These are phyloP conservation scores for Anadara kagoshimensis DNA, from an alignment of 1,140 invertebrate genomes.

Conservation along the genomic window DNA sequence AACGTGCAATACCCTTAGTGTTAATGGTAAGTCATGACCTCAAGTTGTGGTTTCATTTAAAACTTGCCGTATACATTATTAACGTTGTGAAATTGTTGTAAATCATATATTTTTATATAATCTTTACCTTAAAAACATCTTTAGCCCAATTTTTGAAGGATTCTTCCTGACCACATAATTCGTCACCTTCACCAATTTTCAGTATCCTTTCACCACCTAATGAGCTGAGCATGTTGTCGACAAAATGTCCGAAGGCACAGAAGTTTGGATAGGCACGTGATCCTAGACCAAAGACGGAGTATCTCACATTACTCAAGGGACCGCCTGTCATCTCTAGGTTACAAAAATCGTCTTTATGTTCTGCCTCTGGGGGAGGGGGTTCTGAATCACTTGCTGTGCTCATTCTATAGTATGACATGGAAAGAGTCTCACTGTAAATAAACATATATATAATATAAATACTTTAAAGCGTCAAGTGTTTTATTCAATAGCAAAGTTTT, in stretches of 20 bases:
- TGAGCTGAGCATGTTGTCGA: constrained; percentile 92
- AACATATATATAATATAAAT: not conserved
- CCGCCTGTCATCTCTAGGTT: constrained; percentile 58
- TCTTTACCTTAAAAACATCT: constrained; percentile 87
- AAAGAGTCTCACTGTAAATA: constrained; percentile 37
- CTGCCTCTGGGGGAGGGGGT: constrained; percentile 1
- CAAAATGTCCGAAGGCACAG: constrained; percentile 94
- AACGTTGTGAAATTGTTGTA: no score
- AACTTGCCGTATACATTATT: no score
- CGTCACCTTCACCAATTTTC: constrained; percentile 89
- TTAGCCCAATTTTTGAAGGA: constrained; percentile 94
- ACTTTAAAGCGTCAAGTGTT: no score
- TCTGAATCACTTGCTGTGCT: constrained; percentile 52
- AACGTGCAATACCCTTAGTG: no score
- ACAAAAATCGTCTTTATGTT: constrained; percentile 29
- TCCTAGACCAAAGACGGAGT: constrained; percentile 94
- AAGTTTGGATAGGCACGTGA: constrained; percentile 98
- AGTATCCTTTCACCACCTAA: constrained; percentile 96
- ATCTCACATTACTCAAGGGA: constrained; percentile 76
- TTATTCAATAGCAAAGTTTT: no score
- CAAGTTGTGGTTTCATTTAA: no score
- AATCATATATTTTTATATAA: no score
- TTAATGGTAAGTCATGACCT: no score
- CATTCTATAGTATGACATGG: constrained; percentile 61
- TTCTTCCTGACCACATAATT: constrained; percentile 96